phyloP scores from a whole-genome alignment of 2,888 invertebrate species.

The Cosmia trapezina region DNA sequence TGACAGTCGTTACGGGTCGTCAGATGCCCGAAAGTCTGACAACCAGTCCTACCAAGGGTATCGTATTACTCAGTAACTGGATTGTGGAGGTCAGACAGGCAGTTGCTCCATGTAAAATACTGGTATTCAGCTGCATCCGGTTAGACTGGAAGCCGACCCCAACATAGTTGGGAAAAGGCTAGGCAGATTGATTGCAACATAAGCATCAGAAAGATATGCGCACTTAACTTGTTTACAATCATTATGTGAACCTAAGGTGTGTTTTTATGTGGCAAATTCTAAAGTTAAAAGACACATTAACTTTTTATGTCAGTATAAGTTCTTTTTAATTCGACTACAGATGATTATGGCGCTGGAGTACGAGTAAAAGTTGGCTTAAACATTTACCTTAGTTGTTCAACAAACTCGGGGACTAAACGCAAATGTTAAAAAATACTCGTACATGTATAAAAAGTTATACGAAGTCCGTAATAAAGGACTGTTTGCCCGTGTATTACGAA shows the following conservation, averaged over 20 bases:
- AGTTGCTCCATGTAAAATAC: too few species aligned
- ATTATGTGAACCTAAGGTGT: background rate
- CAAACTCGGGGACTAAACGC: background rate
- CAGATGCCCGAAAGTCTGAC: too few species aligned
- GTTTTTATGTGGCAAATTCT: background rate
- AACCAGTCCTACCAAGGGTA: too few species aligned
- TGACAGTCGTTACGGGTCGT: too few species aligned
- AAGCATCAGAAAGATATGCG: background rate
- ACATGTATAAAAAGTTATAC: slow-evolving; percentile 21
- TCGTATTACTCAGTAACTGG: too few species aligned
- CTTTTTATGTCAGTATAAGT: background rate
- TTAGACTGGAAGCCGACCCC: too few species aligned
- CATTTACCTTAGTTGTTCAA: background rate
- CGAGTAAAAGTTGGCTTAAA: background rate
- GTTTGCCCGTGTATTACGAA: slow-evolving; percentile 30
- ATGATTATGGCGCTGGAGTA: background rate
- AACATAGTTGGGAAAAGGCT: too few species aligned
- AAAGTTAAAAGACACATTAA: background rate
- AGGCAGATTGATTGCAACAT: too few species aligned
- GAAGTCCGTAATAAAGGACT: slow-evolving; percentile 14
- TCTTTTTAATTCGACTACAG: background rate
- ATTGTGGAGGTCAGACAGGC: too few species aligned
- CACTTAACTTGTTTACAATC: background rate
- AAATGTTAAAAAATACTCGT: slow-evolving; percentile 2
- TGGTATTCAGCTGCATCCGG: too few species aligned